These are phyloP conservation scores for Serinus canaria DNA, from an alignment of 2,113 vertebrate species.

Conservation along the genomic window DNA sequence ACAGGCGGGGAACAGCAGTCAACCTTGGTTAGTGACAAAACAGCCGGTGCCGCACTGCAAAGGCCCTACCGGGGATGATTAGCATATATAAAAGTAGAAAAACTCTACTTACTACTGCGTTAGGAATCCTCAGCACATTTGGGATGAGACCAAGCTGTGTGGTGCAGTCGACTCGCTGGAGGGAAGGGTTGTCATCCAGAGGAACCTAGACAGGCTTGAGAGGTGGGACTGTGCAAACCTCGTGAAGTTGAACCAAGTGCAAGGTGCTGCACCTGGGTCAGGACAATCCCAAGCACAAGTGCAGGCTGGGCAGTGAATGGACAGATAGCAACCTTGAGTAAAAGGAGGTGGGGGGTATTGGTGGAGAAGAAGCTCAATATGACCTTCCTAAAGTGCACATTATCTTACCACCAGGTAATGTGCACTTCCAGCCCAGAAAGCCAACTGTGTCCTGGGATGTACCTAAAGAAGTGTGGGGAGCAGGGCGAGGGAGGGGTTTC, in stretches of 20 bases:
- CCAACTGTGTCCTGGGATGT: neutral
- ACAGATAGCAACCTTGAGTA: neutral
- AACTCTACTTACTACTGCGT: accelerated
- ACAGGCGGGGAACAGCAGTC: accelerated
- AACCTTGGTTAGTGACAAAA: neutral
- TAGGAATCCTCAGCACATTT: neutral
- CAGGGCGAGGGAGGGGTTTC: accelerated
- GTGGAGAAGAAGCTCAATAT: neutral
- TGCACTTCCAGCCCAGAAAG: neutral
- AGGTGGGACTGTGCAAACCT: neutral
- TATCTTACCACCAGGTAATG: neutral
- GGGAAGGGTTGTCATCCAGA: neutral
- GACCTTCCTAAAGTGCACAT: neutral
- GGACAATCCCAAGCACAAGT: neutral
- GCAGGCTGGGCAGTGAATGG: neutral
- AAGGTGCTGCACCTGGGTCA: neutral
- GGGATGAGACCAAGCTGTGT: too few species aligned
- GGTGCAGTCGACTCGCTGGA: neutral
- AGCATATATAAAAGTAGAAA: accelerated
- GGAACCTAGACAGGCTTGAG: neutral
- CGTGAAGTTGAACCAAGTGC: neutral
- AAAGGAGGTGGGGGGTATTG: too few species aligned
- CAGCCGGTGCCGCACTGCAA: accelerated
- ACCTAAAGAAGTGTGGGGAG: neutral
- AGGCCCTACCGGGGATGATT: accelerated